Base-by-base conservation (phyloP, 2,113 vertebrate genomes). In the Willisornis vidua region DNA sequence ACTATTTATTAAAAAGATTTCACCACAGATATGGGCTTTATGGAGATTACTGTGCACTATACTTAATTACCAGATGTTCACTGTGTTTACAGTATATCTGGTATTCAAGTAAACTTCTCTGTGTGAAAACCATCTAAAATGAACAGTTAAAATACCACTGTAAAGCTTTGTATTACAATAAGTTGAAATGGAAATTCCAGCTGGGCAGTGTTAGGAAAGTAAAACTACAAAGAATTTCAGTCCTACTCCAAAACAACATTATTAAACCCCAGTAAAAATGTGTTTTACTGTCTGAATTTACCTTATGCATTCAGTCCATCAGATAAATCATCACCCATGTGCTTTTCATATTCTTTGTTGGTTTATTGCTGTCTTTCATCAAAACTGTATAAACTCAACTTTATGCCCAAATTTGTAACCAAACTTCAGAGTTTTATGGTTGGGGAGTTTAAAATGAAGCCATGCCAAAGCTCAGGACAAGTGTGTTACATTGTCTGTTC, bases 1-100 rank as follows among this genome's bases (percentile, higher is more conserved):
- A 94, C 85, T 96, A 94, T 96, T 94, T 96, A 96, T 97, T 96
- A 93, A 94, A 95, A 95, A 96, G 89, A 80, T 90, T 97, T 96
- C 58, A 92, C 55, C 75, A 92, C 63, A 95, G 94, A 97, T 95
- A 97, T 18, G 77, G 63, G 93, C 51, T 93, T 96, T 95, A 88
- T 93, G 88, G 93, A 97, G 95, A 96, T 96, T 96, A 96, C 82
- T 88, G 59, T 85, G 87, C 93, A 96, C 91, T 96, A 91, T 51
- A 77, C 75, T 97, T 94, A 95, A 97, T 96, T 96, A 97, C 95
- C 95, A 97, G 92, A 97, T 96, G 94, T 95, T 96, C 87, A 16
- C 59, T 77, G 29, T 96, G 93, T 97, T 97, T 97, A 95, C 80
- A 92, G 84, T 72, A 49, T 94, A 92, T 92, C 80, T 96, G 77